Evolutionary conservation across 2,888 invertebrate species (phyloP), one percentile per base, ranked within the genome.

Genomic region (Helleia helle): DNA sequence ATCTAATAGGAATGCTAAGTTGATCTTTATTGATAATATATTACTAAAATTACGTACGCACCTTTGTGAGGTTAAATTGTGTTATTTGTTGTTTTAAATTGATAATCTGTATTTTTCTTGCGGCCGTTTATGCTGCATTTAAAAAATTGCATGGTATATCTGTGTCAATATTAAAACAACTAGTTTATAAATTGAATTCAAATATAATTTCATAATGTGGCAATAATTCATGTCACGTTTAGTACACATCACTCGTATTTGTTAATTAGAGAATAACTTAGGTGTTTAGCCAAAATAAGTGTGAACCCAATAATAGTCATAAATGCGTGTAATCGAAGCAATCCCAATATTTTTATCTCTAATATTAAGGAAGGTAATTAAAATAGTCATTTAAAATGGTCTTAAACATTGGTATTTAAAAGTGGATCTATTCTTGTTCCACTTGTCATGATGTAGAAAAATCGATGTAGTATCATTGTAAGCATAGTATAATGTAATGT

Each of bases 381-480:
- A 18, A 18, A 34, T 27, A 27, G 18, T 27, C 5, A 28, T 27
- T 13, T 31, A 17, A 17, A 26, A 22, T 17, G 18, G 7, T 15
- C 9, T 26, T 30, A 31, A 31, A 26, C 12, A 38, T n/a, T 22
- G 27, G 7, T 38, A 17, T 7, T 27, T 11, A 24, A 42, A 17
- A 18, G 22, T 22, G 22, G 22, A n/a, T n/a, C n/a, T 37, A 30
- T 26, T 31, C 37, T 31, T 30, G 29, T 39, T 31, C 39, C 36
- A 15, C 17, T 9, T 36, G 15, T 14, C 38, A 44, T 43, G 25
- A 25, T 30, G 34, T 45, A 43, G 40, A 37, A 46, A 41, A 48
- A 37, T 44, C 39, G 49, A 44, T 55, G 48, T 59, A 55, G 49
- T 52, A 34, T 4, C 13, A 38, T 36, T 38, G 36, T 53, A 49